phyloP scores from a whole-genome alignment of 2,113 vertebrate genomes.

The Sula dactylatra region DNA sequence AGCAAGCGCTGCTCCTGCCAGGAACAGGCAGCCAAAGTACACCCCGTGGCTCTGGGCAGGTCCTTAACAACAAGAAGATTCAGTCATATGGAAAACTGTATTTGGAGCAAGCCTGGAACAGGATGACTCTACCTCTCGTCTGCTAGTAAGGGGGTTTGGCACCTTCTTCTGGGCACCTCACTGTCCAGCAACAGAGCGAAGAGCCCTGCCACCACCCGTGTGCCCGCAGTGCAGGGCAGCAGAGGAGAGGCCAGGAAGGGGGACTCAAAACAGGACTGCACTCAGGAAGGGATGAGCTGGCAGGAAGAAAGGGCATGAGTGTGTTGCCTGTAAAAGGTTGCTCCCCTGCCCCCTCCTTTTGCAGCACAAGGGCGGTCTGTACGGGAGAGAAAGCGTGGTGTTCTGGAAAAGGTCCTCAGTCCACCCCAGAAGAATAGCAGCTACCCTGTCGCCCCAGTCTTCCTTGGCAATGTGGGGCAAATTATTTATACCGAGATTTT shows the following conservation, averaged over 20 bases:
- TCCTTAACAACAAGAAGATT: too few species aligned
- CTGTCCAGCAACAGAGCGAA: neutral
- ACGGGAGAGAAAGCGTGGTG: fast-evolving
- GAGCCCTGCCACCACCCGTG: neutral
- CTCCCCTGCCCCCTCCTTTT: neutral
- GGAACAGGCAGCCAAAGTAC: neutral
- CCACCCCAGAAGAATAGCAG: neutral
- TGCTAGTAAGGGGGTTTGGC: neutral
- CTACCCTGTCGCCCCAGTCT: neutral
- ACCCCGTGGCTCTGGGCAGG: neutral
- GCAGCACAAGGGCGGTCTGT: neutral
- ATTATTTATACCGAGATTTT: neutral
- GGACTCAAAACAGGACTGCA: neutral
- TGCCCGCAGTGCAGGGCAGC: fast-evolving
- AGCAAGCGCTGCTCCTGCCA: neutral
- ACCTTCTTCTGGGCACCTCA: too few species aligned
- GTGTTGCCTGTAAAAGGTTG: neutral
- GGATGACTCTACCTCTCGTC: neutral
- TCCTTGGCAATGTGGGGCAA: neutral
- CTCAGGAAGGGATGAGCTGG: neutral
- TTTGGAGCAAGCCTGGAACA: fast-evolving
- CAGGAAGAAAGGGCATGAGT: neutral
- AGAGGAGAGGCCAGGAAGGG: neutral
- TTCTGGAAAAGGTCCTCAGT: neutral
- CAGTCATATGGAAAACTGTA: neutral